Percentiles rank a stretch among this genome's conserved stretches.
phyloP scores from a whole-genome alignment of 1,140 invertebrate genomes.

The Cherax destructor region DNA sequence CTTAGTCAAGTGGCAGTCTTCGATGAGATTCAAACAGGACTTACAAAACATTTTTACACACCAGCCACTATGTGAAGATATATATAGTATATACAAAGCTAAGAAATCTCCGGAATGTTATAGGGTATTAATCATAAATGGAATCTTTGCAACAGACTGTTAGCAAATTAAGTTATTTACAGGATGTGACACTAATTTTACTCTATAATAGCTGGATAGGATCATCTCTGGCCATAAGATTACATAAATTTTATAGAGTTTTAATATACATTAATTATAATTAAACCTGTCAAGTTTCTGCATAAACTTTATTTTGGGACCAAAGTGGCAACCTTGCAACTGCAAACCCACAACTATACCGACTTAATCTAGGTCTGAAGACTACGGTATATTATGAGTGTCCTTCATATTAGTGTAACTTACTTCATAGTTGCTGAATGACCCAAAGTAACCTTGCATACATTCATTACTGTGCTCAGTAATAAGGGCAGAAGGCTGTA shows the following conservation, averaged over 20 bases:
- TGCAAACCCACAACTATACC: too few relatives aligned
- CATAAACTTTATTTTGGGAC: too few relatives aligned
- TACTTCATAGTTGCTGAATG: too few relatives aligned
- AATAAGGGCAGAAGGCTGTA: too few relatives aligned
- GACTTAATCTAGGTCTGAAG: too few relatives aligned
- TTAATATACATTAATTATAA: neutral
- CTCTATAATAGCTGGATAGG: too few relatives aligned
- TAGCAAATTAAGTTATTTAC: neutral
- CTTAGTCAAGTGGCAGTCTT: neutral
- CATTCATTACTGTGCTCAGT: too few relatives aligned
- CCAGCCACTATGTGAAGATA: constrained; percentile 10
- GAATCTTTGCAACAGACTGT: neutral
- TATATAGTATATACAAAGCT: constrained; percentile 28
- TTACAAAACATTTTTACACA: constrained; percentile 18
- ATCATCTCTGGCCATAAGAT: neutral
- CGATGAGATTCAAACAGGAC: neutral
- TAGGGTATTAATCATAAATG: neutral
- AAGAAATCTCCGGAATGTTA: neutral
- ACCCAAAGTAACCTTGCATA: too few relatives aligned
- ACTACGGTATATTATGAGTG: too few relatives aligned
- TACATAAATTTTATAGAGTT: neutral
- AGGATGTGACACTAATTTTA: neutral
- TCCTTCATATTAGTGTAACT: too few relatives aligned
- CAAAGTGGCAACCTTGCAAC: too few relatives aligned
- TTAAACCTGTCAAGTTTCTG: neutral